A percentile compares a stretch with the other conserved stretches of the same genome.
These are phyloP conservation scores for Taeniopygia guttata DNA, from an alignment of 2,797 vertebrate species.

Conservation along the genomic window DNA sequence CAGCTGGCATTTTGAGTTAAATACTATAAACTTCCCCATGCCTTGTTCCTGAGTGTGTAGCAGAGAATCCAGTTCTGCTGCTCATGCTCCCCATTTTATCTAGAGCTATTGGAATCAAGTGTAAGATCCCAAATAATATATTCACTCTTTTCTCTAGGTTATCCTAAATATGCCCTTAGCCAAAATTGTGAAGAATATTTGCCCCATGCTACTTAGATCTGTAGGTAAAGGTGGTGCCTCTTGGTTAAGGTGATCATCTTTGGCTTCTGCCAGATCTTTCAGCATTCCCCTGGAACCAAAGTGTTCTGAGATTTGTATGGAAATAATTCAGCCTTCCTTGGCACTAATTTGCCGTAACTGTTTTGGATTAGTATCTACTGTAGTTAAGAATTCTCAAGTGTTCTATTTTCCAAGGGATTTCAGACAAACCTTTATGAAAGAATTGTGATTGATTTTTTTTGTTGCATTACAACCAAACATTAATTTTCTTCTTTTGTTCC, in stretches of 20 bases:
- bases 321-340: not conserved
- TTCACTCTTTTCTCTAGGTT: not conserved
- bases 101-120: not conserved
- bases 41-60: not conserved
- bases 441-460: not conserved
- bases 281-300: not conserved
- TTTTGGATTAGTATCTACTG: not conserved
- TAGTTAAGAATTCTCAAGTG: slow-evolving; percentile 16
- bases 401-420: not conserved
- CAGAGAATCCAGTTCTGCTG: not conserved
- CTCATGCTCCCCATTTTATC: not conserved
- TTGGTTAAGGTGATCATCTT: not conserved
- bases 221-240: not conserved
- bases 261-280: not conserved
- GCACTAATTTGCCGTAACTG: not conserved
- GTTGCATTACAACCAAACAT: not conserved
- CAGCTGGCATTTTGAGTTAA: not conserved
- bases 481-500: slow-evolving; percentile 8
- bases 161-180: not conserved
- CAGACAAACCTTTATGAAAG: slow-evolving; percentile 23
- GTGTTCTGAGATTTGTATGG: not conserved
- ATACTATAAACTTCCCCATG: not conserved
- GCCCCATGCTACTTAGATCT: not conserved
- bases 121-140: not conserved
- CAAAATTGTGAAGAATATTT: not conserved